These are phyloP conservation scores for Carettochelys insculpta DNA, from an alignment of 2,113 vertebrate species.

Conservation along the genomic window DNA sequence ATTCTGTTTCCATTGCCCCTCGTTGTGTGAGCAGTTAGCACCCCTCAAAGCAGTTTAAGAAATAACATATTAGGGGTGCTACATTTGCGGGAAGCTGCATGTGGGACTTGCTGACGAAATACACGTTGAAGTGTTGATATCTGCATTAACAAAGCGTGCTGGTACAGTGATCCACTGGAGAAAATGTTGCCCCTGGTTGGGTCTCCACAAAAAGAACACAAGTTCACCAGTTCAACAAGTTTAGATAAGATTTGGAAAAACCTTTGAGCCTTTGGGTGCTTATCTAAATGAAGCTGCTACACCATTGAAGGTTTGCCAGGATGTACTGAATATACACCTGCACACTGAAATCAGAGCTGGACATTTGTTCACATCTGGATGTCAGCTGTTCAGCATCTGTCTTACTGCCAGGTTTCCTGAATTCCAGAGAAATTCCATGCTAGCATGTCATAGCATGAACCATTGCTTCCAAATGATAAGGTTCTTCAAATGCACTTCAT, in stretches of 20 bases:
- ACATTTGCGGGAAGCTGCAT: background rate
- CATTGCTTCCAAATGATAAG: background rate
- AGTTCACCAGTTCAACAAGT: background rate
- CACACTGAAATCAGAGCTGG: background rate
- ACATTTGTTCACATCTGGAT: background rate
- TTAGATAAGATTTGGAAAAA: background rate
- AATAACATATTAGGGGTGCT: background rate
- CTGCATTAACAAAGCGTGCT: accelerated
- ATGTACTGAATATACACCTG: background rate
- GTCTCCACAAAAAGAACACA: background rate
- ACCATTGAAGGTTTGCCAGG: background rate
- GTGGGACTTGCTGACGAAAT: background rate
- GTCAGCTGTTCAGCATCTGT: background rate
- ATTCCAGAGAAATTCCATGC: background rate
- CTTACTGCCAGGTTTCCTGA: background rate
- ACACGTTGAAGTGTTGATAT: background rate
- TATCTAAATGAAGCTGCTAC: background rate
- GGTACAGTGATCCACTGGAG: accelerated
- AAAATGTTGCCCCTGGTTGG: background rate
- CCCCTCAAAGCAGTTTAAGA: background rate
- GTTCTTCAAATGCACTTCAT: background rate
- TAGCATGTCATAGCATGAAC: background rate
- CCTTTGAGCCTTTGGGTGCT: background rate
- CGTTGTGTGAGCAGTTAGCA: no score
- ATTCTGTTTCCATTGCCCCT: no score